Evolutionary conservation across 2,113 vertebrate genomes (phyloP).

Genomic region (Scopus umbretta): DNA sequence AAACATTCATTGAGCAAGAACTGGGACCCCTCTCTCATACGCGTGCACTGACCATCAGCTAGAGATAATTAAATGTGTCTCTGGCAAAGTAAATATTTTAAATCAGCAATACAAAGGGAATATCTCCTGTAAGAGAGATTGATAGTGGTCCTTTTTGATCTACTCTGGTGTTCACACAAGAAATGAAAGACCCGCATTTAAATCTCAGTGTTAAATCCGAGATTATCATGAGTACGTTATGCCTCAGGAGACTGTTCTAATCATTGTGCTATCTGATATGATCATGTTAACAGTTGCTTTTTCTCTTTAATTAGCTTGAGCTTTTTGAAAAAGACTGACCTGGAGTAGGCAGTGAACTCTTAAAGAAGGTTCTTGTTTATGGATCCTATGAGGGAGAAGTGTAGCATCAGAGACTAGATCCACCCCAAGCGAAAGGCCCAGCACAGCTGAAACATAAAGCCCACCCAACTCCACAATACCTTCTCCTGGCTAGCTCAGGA

Average conservation of each 20-base stretch:
- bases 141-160: not conserved
- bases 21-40: not conserved
- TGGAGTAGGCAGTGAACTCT: not conserved
- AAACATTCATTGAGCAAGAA: not conserved
- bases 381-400: not conserved
- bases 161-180: not conserved
- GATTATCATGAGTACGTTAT: not conserved
- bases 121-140: not conserved
- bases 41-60: not conserved
- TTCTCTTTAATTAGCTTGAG: not conserved
- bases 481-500: not conserved
- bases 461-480: not conserved
- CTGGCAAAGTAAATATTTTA: not conserved
- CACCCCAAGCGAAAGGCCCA: not conserved
- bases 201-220: not conserved
- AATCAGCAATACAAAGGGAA: not conserved
- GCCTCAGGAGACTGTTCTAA: not conserved
- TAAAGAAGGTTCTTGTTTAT: not conserved
- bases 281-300: not conserved
- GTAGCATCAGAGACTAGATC: not conserved
- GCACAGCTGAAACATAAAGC: not conserved
- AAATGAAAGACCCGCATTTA: not conserved
- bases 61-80: not conserved
- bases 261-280: not conserved
- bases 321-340: not conserved